Evolutionary conservation across 1,140 invertebrate species (phyloP).

Genomic region (Olivierus martensii): DNA sequence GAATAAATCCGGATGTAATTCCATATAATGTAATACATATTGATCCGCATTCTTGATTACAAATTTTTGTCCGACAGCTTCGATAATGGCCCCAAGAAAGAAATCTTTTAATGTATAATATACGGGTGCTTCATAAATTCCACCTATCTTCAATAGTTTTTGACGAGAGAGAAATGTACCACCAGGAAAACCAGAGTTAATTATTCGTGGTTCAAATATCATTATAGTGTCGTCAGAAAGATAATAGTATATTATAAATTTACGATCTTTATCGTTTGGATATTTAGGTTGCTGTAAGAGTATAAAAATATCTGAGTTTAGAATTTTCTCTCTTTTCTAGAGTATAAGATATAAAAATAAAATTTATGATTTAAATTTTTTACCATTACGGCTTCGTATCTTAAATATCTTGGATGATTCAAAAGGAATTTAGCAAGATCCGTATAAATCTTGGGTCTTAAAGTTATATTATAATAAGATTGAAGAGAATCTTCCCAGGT

Average conservation of each 20-base stretch:
- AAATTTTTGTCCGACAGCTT: not conserved
- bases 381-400: not conserved
- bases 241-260: not conserved
- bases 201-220: not conserved
- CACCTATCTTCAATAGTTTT: not conserved
- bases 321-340: no score
- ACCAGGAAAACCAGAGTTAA: not conserved
- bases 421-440: not conserved
- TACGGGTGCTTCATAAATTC: not conserved
- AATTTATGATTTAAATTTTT: no score
- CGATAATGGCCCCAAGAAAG: not conserved
- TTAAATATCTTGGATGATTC: not conserved
- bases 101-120: not conserved
- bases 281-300: not conserved
- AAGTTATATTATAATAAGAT: not conserved
- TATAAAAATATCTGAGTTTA: no score
- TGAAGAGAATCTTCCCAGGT: not conserved
- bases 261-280: not conserved
- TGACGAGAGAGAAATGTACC: not conserved
- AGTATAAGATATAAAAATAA: no score
- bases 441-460: not conserved
- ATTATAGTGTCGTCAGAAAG: not conserved
- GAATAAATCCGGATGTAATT: not conserved
- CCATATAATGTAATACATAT: not conserved
- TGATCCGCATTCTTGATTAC: not conserved